Base-by-base conservation (phyloP, 2,797 vertebrate species). In the Channallabes apus region DNA sequence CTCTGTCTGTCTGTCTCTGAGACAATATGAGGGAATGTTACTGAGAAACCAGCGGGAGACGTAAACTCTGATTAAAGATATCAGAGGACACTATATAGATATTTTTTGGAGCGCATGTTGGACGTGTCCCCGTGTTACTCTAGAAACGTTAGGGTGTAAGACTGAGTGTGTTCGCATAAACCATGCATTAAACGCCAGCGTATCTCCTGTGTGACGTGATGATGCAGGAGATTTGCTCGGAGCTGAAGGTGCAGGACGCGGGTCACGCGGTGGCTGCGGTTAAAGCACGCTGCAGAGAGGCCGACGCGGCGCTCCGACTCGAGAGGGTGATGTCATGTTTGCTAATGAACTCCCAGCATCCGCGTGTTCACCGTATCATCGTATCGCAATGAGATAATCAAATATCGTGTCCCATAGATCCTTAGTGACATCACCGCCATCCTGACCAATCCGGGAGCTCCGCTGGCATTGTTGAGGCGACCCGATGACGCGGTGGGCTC, bases 371-470 rank as follows among this genome's bases (percentile, higher is more conserved):
- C 20, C 12, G 22, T 35, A 11, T 29, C 11, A 75, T 17, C 14
- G 11, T 20, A 11, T 58, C 20, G 7, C 62, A 68, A 22, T 3
- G 22, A 61, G 59, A 14, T 72, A 2, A 54, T n/a, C 2, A 1
- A 17, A 75, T 54, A 15, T n/a, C 18, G 3, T 17, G 7, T 46
- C 56, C 3, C 27, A 38, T 91, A 98, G 97, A 91, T 97, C 85
- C 86, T 98, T 62, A 92, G 88, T 78, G 93, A 85, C 59, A 94
- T 97, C 79, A 93, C 91, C 32, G 90, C 92, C 4, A 18, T 96
- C 62, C 76, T 97, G 86, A 93, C 81, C 81, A 91, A 91, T 84
- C 94, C 94, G 83, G 92, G 90, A 87, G 93, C 94, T 88, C 93
- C 96, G 2, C 84, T 92, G 0, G 89, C 88, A 56, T 93, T 94